A percentile compares a stretch with the other conserved stretches of the same genome.
Evolutionary conservation across 2,797 vertebrate species (phyloP).

Genomic region (Cossypha heuglini): DNA sequence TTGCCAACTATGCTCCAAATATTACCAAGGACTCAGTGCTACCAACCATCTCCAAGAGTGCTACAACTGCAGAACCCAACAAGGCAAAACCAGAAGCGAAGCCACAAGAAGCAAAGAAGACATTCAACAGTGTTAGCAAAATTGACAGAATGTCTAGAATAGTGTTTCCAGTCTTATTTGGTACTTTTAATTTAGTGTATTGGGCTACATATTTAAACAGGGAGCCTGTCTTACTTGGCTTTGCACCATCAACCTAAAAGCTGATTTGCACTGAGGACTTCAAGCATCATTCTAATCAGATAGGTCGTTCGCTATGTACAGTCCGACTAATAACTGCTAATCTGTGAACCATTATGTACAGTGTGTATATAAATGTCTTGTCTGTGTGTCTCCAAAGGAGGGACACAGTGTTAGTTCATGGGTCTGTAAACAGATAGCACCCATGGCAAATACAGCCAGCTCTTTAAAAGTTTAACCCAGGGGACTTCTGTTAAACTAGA

Average conservation of each 20-base stretch:
- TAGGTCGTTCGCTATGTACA: conserved; percentile 82
- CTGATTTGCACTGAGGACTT: conserved; percentile 61
- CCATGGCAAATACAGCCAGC: conserved; percentile 67
- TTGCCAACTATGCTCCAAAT: conserved; percentile 92
- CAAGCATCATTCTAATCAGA: conserved; percentile 77
- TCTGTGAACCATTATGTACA: conserved; percentile 81
- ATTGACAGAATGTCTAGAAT: conserved; percentile 98
- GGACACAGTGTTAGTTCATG: conserved; percentile 52
- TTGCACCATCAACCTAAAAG: conserved; percentile 87
- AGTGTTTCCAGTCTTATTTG: conserved; percentile 96
- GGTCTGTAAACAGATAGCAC: conserved; percentile 69
- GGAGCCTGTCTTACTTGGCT: conserved; percentile 92
- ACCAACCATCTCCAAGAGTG: conserved; percentile 90
- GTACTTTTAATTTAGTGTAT: conserved; percentile 95
- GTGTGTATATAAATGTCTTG: conserved; percentile 76
- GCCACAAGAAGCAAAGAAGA: conserved; percentile 91
- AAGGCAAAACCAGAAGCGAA: conserved; percentile 82
- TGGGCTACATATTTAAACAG: conserved; percentile 99
- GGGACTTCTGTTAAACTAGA: conserved; percentile 54
- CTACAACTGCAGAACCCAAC: conserved; percentile 80
- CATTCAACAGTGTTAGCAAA: conserved; percentile 99
- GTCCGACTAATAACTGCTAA: conserved; percentile 94
- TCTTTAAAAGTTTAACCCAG: conserved; percentile 63
- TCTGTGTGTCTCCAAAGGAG: conserved; percentile 72
- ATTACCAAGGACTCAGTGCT: conserved; percentile 89